These are phyloP conservation scores for Phocides pigmalion DNA, from an alignment of 1,140 invertebrate genomes.

Conservation along the genomic window DNA sequence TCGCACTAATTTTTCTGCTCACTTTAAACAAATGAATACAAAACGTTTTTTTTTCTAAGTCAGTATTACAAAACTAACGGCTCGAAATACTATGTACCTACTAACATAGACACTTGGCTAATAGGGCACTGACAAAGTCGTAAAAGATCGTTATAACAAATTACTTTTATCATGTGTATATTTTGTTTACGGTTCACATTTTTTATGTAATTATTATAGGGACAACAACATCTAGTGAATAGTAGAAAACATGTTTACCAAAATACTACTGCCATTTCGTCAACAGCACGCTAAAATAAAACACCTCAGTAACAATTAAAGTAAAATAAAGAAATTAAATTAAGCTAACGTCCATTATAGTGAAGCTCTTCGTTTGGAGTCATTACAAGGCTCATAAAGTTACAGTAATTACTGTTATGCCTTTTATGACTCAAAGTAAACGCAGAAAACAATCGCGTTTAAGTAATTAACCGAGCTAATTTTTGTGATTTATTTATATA, in stretches of 20 bases:
- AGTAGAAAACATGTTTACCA: too few relatives aligned
- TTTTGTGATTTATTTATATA: conserved; percentile 11
- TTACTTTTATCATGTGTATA: conserved; percentile 6
- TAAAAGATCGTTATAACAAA: conserved; percentile 13
- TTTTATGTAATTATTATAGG: too few relatives aligned
- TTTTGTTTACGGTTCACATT: neutral
- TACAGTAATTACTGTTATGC: conserved; percentile 36
- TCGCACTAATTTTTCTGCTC: too few relatives aligned
- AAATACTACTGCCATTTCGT: too few relatives aligned
- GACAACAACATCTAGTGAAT: too few relatives aligned
- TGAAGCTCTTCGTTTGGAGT: conserved; percentile 34
- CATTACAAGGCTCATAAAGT: conserved; percentile 40
- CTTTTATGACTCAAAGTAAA: conserved; percentile 39
- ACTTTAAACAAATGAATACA: too few relatives aligned
- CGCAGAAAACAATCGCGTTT: conserved; percentile 22
- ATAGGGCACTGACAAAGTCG: conserved; percentile 8
- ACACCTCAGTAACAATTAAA: neutral
- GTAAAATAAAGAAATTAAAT: conserved; percentile 22
- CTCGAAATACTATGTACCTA: neutral
- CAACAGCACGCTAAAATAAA: too few relatives aligned
- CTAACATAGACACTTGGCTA: conserved; percentile 3
- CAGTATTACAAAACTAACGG: neutral
- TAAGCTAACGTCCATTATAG: conserved; percentile 39
- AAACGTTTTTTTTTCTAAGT: neutral
- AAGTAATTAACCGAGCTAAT: conserved; percentile 15